These are phyloP conservation scores for Drosophila bocqueti DNA, from an alignment of 1,140 invertebrate species.

Conservation along the genomic window DNA sequence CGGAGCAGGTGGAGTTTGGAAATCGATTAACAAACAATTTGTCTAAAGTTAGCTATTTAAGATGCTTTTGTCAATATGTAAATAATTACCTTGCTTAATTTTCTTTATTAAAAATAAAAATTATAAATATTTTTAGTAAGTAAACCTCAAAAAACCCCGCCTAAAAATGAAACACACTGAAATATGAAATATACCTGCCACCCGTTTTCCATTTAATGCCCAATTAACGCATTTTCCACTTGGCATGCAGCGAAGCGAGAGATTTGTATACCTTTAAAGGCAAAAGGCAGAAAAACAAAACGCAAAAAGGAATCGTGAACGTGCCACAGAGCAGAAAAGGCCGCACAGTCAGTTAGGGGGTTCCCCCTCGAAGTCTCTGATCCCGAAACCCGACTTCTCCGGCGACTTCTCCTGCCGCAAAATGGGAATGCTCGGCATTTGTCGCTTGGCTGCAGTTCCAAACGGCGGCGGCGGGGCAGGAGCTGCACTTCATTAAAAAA, in stretches of 20 bases:
- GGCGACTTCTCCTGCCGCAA: conserved; percentile 11
- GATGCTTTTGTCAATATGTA: not conserved
- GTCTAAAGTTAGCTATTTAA: not conserved
- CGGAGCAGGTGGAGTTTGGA: conserved; percentile 3
- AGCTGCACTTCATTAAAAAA: conserved; percentile 76
- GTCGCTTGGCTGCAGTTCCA: conserved; percentile 67
- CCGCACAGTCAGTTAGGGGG: conserved; percentile 36
- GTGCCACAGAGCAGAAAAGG: conserved; percentile 75
- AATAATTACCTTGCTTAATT: not conserved
- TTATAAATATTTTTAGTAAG: not conserved
- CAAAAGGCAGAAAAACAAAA: conserved; percentile 47
- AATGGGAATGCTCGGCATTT: conserved; percentile 56
- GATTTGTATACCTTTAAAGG: conserved; percentile 63
- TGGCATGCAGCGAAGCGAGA: conserved; percentile 62
- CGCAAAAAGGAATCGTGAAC: conserved; percentile 54
- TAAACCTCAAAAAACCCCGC: not conserved
- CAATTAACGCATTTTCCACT: conserved; percentile 82
- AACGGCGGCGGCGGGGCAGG: conserved; percentile 1
- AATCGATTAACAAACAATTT: conserved; percentile 15
- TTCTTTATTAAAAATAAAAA: not conserved
- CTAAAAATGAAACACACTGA: not conserved
- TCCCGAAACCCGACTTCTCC: conserved; percentile 2
- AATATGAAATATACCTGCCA: not conserved
- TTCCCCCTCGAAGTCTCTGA: conserved; percentile 8
- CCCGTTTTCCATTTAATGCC: conserved; percentile 69